Base-by-base conservation (phyloP, 1,140 invertebrate genomes). In the Chrysoperla carnea region DNA sequence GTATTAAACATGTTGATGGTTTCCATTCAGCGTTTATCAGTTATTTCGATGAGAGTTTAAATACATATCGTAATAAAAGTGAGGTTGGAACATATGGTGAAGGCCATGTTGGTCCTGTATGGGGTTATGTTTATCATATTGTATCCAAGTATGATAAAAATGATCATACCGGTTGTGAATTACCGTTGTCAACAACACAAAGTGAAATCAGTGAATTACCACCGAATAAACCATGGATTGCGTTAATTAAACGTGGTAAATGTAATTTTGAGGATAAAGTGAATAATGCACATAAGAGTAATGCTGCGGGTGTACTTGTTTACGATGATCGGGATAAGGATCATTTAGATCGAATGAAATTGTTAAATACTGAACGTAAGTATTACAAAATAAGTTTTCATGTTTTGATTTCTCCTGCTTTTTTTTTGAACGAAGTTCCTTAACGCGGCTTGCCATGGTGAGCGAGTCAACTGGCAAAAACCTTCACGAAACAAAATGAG, bases 251-350 rank as follows among this genome's bases (percentile, higher is more conserved):
- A 47, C 59, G 81, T 12, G 83, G 82, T 17, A 64, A 58, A 13
- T 87, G 83, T 59, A 77, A 77, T 48, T 84, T 84, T 55, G 76
- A 82, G 52, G 69, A 73, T 37, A 87, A 86, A 61, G 69, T 82
- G 40, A 69, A 76, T 48, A 77, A 84, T 59, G 79, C 81, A 11
- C 72, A 70, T 53, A 59, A 63, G 29, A 71, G 68, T 41, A 78
- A 78, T 51, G 83, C 82, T 2, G 68, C 69, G 0, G 83, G 75
- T 0, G 75, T 84, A 11, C 70, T 86, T 29, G 71, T 86, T 8
- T 86, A 84, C 63, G 81, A 84, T 57, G 74, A 80, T 58, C 64
- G 74, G 37, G 69, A 74, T 35, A 68, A 70, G 14, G 63, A 66
- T n/a, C 56, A 59, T 27, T 58, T 82, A 48, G 76, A 83, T 52